A percentile compares a stretch with the other conserved stretches of the same genome.
These are phyloP conservation scores for Cerastis leucographa DNA, from an alignment of 2,888 invertebrate species.

Conservation along the genomic window DNA sequence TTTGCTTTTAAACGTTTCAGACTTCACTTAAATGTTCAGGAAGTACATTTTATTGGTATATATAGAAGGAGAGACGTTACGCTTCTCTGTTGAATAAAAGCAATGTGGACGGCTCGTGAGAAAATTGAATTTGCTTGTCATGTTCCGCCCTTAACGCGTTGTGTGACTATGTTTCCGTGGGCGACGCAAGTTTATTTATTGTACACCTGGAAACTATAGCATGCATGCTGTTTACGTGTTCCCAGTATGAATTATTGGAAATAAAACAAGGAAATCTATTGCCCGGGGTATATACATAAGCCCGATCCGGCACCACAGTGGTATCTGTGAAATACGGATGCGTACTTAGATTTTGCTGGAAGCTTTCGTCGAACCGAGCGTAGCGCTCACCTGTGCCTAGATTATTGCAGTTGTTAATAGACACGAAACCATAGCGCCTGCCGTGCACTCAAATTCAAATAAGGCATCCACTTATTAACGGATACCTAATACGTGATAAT, in stretches of 20 bases:
- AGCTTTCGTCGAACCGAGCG: conserved; percentile 40
- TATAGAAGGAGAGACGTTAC: conserved; percentile 65
- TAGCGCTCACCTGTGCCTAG: conserved; percentile 66
- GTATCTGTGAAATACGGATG: conserved; percentile 49
- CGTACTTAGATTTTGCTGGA: conserved; percentile 41
- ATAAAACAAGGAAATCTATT: conserved; percentile 53
- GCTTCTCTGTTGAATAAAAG: conserved; percentile 66
- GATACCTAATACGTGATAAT: too few species aligned
- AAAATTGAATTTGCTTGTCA: conserved; percentile 69
- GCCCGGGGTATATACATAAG: conserved; percentile 28
- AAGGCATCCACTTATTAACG: background rate
- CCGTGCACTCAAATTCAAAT: conserved; percentile 35
- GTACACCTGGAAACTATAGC: conserved; percentile 39
- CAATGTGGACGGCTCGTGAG: conserved; percentile 60
- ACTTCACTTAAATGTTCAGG: conserved; percentile 63
- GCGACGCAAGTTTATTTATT: conserved; percentile 58
- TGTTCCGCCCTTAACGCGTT: conserved; percentile 63
- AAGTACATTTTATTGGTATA: conserved; percentile 68
- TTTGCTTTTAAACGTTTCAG: conserved; percentile 67
- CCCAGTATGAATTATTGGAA: conserved; percentile 17
- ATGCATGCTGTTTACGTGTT: conserved; percentile 16
- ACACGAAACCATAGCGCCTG: conserved; percentile 37
- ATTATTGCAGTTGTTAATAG: conserved; percentile 59
- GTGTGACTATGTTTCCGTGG: conserved; percentile 63
- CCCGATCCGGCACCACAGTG: conserved; percentile 22